phyloP scores from a whole-genome alignment of 2,797 vertebrate genomes.

The Phyllotis vaccarum region DNA sequence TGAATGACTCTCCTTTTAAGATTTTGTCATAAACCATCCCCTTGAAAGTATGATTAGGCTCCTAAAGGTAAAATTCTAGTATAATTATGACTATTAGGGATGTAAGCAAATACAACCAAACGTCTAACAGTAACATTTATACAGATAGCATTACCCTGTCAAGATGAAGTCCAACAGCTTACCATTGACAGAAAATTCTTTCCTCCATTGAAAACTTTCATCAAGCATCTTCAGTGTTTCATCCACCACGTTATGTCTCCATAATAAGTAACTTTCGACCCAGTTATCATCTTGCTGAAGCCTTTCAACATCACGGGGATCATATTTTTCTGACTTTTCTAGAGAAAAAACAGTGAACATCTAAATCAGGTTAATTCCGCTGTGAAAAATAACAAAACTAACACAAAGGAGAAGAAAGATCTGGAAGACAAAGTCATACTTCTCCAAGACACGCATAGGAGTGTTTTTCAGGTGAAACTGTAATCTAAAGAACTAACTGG shows the following conservation, averaged over 20 bases:
- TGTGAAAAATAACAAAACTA: slow-evolving; percentile 15
- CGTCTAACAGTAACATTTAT: slow-evolving; percentile 25
- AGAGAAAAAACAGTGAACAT: slow-evolving; percentile 61
- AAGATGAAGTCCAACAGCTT: slow-evolving; percentile 77
- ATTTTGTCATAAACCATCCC: neutral
- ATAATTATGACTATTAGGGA: slow-evolving; percentile 25
- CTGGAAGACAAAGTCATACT: neutral
- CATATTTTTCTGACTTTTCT: slow-evolving; percentile 95
- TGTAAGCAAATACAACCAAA: slow-evolving; percentile 25
- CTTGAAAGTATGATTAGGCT: slow-evolving; percentile 45
- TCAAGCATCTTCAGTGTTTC: slow-evolving; percentile 98
- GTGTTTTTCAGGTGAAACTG: slow-evolving; percentile 39
- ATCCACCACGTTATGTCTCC: slow-evolving; percentile 92
- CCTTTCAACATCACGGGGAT: slow-evolving; percentile 95
- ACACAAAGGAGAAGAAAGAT: slow-evolving; percentile 32
- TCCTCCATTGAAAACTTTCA: slow-evolving; percentile 98
- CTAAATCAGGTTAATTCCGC: slow-evolving; percentile 58
- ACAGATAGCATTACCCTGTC: neutral
- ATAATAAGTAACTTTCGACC: slow-evolving; percentile 93
- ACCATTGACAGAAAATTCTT: slow-evolving; percentile 95
- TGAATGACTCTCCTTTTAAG: slow-evolving; percentile 4
- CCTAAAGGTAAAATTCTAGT: neutral
- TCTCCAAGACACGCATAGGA: neutral
- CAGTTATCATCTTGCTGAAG: slow-evolving; percentile 92
- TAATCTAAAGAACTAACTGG: neutral